Base-by-base conservation (phyloP, 1,140 invertebrate genomes). In the Aphelinus certus region DNA sequence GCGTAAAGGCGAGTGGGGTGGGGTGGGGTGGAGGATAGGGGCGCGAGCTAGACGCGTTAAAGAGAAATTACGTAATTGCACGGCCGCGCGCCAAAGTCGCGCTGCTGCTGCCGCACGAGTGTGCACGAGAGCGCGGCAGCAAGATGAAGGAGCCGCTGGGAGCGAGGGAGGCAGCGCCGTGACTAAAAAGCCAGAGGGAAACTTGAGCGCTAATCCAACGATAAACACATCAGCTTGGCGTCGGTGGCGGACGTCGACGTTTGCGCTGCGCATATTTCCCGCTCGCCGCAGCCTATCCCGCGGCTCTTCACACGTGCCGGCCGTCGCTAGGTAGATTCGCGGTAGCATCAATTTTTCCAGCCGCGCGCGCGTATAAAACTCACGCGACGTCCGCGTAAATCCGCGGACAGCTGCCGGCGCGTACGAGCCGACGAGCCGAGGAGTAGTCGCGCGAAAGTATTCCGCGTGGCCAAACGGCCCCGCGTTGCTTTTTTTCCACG, bases 191-290 rank as follows among this genome's bases (percentile, higher is more conserved):
- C 65, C 10, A 57, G 46, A 66, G 47, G 67, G 51, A 61, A 76
- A 72, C 75, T 71, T 64, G 42, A 78, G 66, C 69, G 70, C 78
- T 79, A 79, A 79, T 79, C 77, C 73, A 76, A 78, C 79, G 75
- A 76, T 77, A 79, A 79, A 78, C 75, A 79, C 77, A 73, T 79
- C 77, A 71, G 75, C 26, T 26, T 26, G 26, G 26, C 26, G 26
- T 26, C 26, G 26, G 7, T 7, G 4, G 62, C 47, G 46, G 43
- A 48, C 56, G n/a, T 43, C 57, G n/a, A 7, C 55, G 58, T 76
- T 79, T 77, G 61, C 75, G 47, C 74, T 73, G 48, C 66, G 75
- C 75, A 71, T 75, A 77, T 75, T 79, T 75, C 74, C 75, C 68
- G 65, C 73, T 79, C 73, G 4, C 61, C 63, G 26, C 47, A 69